Conservation (phyloP, 2,113 vertebrate species). For the Pangasianodon gigas region DNA sequence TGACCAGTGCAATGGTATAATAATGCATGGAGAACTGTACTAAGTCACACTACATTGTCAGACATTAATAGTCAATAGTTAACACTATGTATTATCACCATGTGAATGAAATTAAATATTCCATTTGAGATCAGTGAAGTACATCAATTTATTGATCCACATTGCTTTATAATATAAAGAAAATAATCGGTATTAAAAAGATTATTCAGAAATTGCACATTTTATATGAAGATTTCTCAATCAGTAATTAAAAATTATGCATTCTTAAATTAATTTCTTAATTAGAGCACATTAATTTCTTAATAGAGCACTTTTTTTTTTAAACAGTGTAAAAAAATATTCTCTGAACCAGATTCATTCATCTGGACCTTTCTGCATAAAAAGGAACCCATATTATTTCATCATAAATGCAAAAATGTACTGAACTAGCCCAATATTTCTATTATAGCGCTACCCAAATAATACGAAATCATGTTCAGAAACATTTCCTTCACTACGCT, state of each 20-base stretch:
- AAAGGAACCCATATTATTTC: neutral
- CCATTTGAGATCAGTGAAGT: neutral
- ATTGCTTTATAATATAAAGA: neutral
- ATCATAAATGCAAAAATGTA: neutral
- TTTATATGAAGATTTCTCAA: neutral
- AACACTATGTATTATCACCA: neutral
- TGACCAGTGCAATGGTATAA: neutral
- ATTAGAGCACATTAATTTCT: neutral
- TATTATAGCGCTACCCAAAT: neutral
- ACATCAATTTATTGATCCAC: neutral
- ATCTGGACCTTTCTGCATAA: neutral
- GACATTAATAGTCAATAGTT: neutral
- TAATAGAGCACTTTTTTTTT: no score
- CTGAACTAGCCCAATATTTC: neutral
- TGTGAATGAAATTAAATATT: neutral
- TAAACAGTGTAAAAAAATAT: neutral
- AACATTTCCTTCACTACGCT: neutral
- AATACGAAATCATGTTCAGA: neutral
- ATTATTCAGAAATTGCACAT: neutral
- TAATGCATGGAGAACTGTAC: neutral
- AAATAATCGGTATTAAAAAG: neutral
- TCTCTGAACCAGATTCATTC: neutral
- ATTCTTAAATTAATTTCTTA: no score
- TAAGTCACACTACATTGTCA: neutral
- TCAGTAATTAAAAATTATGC: no score